phyloP scores from a whole-genome alignment of 2,888 invertebrate genomes.

The Xestia ashworthii region DNA sequence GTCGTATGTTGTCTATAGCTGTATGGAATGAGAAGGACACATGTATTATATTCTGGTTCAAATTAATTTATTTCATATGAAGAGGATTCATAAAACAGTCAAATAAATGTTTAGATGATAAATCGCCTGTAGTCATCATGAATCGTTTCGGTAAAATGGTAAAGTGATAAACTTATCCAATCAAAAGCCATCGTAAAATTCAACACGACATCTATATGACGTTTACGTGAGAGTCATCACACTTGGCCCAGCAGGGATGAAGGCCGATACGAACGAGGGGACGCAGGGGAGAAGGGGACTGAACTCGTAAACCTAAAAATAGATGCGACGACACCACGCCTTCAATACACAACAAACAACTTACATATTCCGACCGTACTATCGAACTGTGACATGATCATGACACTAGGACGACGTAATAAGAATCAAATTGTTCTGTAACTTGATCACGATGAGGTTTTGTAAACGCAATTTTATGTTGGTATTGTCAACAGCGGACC shows the following conservation, averaged over 20 bases:
- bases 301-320: conserved; percentile 89
- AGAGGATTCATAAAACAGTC: conserved; percentile 38
- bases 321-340: conserved; percentile 82
- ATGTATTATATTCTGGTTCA: conserved; percentile 30
- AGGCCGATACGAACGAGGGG: conserved; percentile 66
- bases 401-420: conserved; percentile 61
- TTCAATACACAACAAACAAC: conserved; percentile 69
- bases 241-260: conserved; percentile 70
- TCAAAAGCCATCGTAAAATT: conserved; percentile 58
- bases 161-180: conserved; percentile 54
- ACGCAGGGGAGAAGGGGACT: conserved; percentile 79
- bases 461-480: conserved; percentile 50
- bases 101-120: conserved; percentile 35
- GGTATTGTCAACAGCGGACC: conserved; percentile 60
- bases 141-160: conserved; percentile 34
- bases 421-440: conserved; percentile 68
- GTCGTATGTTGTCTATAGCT: conserved; percentile 46
- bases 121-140: conserved; percentile 15
- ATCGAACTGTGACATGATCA: conserved; percentile 59
- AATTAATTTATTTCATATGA: conserved; percentile 36
- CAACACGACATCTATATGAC: conserved; percentile 57
- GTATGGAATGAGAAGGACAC: conserved; percentile 29
- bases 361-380: conserved; percentile 60
- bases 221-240: conserved; percentile 69
- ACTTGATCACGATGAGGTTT: conserved; percentile 52